Evolutionary conservation across 1,140 invertebrate species (phyloP).

Genomic region (Conus betulinus): DNA sequence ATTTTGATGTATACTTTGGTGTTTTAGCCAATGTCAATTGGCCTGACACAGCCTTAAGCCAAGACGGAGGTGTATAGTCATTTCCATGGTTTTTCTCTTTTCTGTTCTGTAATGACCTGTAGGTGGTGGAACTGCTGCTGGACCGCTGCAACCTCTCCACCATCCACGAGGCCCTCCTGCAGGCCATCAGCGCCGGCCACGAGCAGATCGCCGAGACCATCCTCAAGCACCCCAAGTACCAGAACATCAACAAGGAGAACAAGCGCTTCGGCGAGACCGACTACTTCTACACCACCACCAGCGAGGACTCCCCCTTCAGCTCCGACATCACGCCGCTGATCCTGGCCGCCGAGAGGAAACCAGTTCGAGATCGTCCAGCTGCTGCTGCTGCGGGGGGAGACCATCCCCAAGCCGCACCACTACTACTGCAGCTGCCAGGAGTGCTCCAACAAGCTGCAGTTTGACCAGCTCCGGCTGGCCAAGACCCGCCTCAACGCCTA

Average conservation of each 20-base stretch:
- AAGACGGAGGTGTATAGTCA: no score
- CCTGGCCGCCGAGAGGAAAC: conserved; percentile 73
- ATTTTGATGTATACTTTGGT: no score
- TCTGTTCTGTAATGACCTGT: background rate
- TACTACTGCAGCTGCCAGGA: conserved; percentile 80
- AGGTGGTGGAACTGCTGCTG: conserved; percentile 72
- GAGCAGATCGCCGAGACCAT: conserved; percentile 73
- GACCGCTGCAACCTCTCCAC: conserved; percentile 67
- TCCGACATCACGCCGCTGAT: conserved; percentile 74
- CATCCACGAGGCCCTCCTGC: conserved; percentile 72
- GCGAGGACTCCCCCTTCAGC: conserved; percentile 69
- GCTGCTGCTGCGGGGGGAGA: conserved; percentile 71
- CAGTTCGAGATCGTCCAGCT: conserved; percentile 75
- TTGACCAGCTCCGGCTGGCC: conserved; percentile 69
- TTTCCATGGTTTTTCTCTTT: no score
- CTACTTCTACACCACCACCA: conserved; percentile 65
- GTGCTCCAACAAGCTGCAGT: conserved; percentile 76
- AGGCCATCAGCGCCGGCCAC: conserved; percentile 73
- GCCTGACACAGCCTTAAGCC: no score
- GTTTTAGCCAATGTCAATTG: no score
- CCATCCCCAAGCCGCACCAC: conserved; percentile 78
- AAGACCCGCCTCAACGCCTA: conserved; percentile 74
- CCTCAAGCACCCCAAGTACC: conserved; percentile 72
- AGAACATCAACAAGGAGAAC: conserved; percentile 65
- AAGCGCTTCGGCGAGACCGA: conserved; percentile 67